Evolutionary conservation across 2,113 vertebrate genomes (phyloP).

Genomic region (Chaetorhynchus papuensis): DNA sequence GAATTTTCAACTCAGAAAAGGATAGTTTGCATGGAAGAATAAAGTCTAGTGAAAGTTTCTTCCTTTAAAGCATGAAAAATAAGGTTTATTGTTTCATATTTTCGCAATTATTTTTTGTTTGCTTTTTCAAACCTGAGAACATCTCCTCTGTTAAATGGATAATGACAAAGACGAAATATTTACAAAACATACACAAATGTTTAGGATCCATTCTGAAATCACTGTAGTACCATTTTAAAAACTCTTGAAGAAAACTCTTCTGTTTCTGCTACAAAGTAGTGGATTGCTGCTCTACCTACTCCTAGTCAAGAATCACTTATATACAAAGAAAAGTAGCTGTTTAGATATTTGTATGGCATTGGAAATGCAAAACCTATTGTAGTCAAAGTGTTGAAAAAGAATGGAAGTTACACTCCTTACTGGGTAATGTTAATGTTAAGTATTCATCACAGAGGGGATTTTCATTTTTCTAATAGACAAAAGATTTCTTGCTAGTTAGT

Average conservation of each 20-base stretch:
- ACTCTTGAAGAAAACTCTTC: neutral
- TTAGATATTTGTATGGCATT: neutral
- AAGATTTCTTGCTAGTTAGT: neutral
- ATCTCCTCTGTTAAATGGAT: neutral
- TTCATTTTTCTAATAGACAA: neutral
- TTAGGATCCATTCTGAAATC: neutral
- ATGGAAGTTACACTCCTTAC: neutral
- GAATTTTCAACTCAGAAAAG: neutral
- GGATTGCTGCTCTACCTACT: neutral
- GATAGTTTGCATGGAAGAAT: neutral
- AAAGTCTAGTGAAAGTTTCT: neutral
- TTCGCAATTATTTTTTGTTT: fast-evolving
- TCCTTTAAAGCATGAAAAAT: neutral
- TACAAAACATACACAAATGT: neutral
- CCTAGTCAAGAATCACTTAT: neutral
- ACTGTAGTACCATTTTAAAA: neutral
- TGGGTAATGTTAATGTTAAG: neutral
- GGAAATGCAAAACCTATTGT: neutral
- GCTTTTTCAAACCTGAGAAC: neutral
- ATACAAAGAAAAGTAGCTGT: neutral
- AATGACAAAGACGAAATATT: neutral
- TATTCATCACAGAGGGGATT: neutral
- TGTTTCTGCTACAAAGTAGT: neutral
- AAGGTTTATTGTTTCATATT: neutral
- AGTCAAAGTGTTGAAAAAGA: neutral